These are phyloP conservation scores for Trichomycterus rosablanca DNA, from an alignment of 2,113 vertebrate species.

Conservation along the genomic window DNA sequence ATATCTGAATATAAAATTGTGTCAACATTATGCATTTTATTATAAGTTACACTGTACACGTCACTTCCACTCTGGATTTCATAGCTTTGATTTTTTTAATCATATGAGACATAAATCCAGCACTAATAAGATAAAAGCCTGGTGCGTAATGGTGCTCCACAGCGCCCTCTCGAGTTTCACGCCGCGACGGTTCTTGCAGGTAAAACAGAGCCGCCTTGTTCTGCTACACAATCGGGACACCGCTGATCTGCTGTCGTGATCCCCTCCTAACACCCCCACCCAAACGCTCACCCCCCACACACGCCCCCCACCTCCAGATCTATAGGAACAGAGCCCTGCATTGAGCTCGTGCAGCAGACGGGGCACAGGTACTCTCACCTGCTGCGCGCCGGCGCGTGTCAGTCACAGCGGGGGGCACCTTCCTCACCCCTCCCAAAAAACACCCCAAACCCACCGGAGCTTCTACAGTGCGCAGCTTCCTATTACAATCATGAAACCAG, in stretches of 20 bases:
- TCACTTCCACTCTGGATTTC: too few species aligned
- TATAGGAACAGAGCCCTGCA: slow-evolving; percentile 36
- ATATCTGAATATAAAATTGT: too few species aligned
- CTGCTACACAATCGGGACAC: slow-evolving; percentile 32
- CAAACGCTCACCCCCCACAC: slow-evolving; percentile 39
- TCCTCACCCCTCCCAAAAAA: not conserved
- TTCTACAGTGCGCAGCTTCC: too few species aligned
- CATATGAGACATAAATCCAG: too few species aligned
- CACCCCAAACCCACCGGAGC: too few species aligned
- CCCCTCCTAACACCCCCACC: slow-evolving; percentile 1
- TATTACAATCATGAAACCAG: too few species aligned
- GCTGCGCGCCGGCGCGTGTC: slow-evolving; percentile 22
- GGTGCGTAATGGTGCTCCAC: too few species aligned
- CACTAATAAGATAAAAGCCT: too few species aligned
- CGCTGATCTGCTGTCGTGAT: slow-evolving; percentile 33
- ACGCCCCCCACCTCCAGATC: not conserved
- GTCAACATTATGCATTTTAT: too few species aligned
- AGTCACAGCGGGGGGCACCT: not conserved
- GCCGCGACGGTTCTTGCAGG: slow-evolving; percentile 1
- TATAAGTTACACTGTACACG: too few species aligned
- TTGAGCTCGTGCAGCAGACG: slow-evolving; percentile 42
- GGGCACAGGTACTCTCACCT: slow-evolving; percentile 31
- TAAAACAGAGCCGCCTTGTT: slow-evolving; percentile 53
- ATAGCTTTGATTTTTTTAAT: too few species aligned
- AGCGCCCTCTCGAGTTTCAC: slow-evolving; percentile 50